Base-by-base conservation (phyloP, 2,113 vertebrate genomes). In the Setophaga coronata region DNA sequence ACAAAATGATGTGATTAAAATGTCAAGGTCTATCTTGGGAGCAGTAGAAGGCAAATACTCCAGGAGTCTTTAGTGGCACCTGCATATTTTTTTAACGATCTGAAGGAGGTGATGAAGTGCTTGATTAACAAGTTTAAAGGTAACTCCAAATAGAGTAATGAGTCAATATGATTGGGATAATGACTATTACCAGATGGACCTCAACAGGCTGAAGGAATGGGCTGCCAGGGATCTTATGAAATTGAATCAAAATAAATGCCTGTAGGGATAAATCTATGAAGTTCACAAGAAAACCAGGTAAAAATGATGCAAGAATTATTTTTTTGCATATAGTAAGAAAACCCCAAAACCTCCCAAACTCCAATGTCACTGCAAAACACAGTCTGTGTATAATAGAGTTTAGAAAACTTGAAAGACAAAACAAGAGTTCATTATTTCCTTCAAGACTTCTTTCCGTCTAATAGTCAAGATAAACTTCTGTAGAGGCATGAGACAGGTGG, bases 11-110 rank as follows among this genome's bases (percentile, higher is more conserved):
- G 18, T 26, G 12, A n/a, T 66, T 72, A 56, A 87, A 86, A 71
- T 14, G 10, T 58, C 9, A 18, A 1, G 1, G 1, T 58, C 28
- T 72, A 9, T 18, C 23, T 40, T 1, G 0, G 18, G 18, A 79
- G 14, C 19, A 56, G 18, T 4, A 69, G 18, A 81, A 64, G 24
- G 29, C 6, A 48, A 28, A 8, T 40, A 76, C 9, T 66, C 53
- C 8, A 50, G 23, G 20, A 10, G 2, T 72, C 33, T 83, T 1
- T 51, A 33, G 24, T 33, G 14, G 8, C 17, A 56, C 24, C 31
- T 47, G 38, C 3, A 5, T 29, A 31, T 42, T 65, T 65, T 65
- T 53, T 62, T 67, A 69, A 24, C 64, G 26, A 51, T 9, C 26
- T 84, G 36, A 20, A 80, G 16, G 31, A 87, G 2, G 7, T 61